Evolutionary conservation across 2,888 invertebrate genomes (phyloP).

Genomic region (Celastrina argiolus): DNA sequence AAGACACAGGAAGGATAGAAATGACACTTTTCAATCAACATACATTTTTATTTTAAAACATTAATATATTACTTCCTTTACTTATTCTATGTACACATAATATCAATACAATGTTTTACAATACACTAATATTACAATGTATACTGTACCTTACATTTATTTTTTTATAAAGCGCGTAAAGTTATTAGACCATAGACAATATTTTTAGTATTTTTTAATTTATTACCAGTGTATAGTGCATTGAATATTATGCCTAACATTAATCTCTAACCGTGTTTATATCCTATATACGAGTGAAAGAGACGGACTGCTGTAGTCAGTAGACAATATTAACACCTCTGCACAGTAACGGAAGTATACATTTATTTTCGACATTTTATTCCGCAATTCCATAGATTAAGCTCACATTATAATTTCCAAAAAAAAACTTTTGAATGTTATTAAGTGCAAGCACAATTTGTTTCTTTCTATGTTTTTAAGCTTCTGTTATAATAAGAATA

Average conservation of each 20-base stretch:
- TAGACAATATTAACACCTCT: not conserved
- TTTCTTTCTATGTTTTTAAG: too few species aligned
- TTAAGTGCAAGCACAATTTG: too few species aligned
- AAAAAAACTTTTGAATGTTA: not conserved
- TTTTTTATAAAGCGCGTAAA: not conserved
- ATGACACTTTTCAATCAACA: not conserved
- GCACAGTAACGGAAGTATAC: not conserved
- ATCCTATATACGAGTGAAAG: not conserved
- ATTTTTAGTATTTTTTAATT: not conserved
- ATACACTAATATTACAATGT: not conserved
- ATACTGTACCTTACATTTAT: not conserved
- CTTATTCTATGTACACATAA: not conserved
- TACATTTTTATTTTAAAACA: not conserved
- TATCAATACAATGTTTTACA: not conserved
- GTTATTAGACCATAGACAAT: not conserved
- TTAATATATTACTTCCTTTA: not conserved
- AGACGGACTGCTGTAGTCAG: not conserved
- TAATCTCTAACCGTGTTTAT: not conserved
- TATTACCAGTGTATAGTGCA: too few species aligned
- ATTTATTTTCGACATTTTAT: not conserved
- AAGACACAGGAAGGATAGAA: not conserved
- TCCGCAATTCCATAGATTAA: not conserved
- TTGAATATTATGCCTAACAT: not conserved
- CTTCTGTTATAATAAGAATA: too few species aligned
- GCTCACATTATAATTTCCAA: not conserved